These are phyloP conservation scores for Rhopalosiphum padi DNA, from an alignment of 1,140 invertebrate species.

Conservation along the genomic window DNA sequence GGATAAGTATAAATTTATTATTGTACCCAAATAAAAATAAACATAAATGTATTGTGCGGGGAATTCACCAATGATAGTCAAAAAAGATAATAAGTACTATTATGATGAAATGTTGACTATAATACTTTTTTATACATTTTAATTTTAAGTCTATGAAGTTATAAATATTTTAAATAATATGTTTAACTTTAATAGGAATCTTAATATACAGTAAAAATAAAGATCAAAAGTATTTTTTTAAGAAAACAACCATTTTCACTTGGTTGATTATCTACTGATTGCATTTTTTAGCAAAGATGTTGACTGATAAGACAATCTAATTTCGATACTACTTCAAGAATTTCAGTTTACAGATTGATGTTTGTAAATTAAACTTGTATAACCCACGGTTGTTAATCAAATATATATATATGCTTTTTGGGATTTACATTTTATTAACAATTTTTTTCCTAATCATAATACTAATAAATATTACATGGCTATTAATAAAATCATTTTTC, in stretches of 20 bases:
- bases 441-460: not conserved
- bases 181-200: not conserved
- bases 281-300: not conserved
- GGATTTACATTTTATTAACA: not conserved
- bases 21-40: not conserved
- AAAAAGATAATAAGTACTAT: not conserved
- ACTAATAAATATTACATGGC: not conserved
- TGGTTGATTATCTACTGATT: not conserved
- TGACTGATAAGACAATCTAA: not conserved
- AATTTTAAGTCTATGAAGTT: not conserved
- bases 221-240: not conserved
- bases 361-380: not conserved
- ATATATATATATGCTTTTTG: not conserved
- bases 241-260: not conserved
- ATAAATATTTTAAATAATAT: not conserved
- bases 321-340: not conserved
- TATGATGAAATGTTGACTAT: not conserved
- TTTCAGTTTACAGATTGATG: not conserved
- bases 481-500: not conserved
- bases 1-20: not conserved
- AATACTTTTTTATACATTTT: not conserved
- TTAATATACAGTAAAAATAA: not conserved
- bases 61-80: not conserved
- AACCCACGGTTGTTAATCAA: not conserved
- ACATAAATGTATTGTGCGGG: not conserved